Evolutionary conservation across 2,797 vertebrate genomes (phyloP), one percentile per base, ranked within the genome.

Genomic region (Sternotherus odoratus): DNA sequence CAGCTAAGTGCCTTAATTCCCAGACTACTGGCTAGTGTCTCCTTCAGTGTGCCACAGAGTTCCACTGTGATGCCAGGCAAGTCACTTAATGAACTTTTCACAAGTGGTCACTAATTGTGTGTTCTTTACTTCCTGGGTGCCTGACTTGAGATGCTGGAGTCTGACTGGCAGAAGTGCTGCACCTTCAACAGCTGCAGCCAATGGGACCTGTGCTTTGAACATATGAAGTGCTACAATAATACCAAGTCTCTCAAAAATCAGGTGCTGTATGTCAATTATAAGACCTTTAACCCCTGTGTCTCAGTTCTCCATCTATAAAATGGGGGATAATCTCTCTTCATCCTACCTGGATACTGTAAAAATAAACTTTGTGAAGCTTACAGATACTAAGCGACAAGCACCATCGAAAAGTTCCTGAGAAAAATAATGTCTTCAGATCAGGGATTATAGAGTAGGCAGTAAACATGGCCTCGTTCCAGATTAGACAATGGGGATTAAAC

Each of bases 381-480:
- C 39, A 23, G 30, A 66, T 39, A 12, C 12, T 46, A 74, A 43
- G 39, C 15, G 69, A 43, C 46, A 4, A 74, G 8, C 30, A 12
- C 30, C 89, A 50, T 23, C 85, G 77, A 87, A 87, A 43, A 86
- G 63, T 10, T 23, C 51, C 49, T 7, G 39, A 74, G 51, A 43
- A 78, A 88, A 90, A 60, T 0, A 39, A 81, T 0, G 85, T 53
- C 63, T 80, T 90, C 56, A 78, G 78, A 82, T 36, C 49, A 88
- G 46, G 88, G 91, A 80, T 57, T 23, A 39, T 90, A 85, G 50
- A 81, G 21, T 2, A 48, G 0, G 43, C 72, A 87, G 1, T 66
- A 78, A 88, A 43, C 60, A 85, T 92, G 92, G 91, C 53, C 93
- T 36, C 57, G 74, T 16, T n/a, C 81, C 48, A 26, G 51, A 53